Evolutionary conservation across 2,888 invertebrate species (phyloP).

Genomic region (Crocallis elinguaria): DNA sequence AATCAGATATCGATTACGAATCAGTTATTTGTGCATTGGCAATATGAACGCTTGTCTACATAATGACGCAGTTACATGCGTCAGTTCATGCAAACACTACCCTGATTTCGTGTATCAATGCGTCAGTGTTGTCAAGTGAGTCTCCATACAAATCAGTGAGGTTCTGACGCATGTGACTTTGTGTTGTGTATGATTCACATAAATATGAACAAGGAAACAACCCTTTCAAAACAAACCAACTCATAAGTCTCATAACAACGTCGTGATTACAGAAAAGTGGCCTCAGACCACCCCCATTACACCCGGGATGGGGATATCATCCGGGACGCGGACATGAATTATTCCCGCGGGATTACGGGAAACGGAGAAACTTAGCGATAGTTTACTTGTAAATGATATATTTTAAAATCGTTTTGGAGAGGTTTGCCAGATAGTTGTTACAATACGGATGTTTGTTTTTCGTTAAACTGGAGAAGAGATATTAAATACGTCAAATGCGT

Average conservation of each 20-base stretch:
- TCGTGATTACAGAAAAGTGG: conserved; percentile 20
- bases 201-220: too few species aligned
- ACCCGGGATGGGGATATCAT: conserved; percentile 1
- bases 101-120: too few species aligned
- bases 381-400: conserved; percentile 30
- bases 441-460: neutral
- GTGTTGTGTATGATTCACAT: too few species aligned
- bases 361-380: conserved; percentile 22
- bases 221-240: neutral
- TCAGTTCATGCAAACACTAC: too few species aligned
- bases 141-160: too few species aligned
- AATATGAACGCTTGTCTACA: too few species aligned
- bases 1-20: too few species aligned
- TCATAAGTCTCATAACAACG: conserved; percentile 12
- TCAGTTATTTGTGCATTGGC: too few species aligned
- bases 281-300: conserved; percentile 1
- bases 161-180: too few species aligned
- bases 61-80: too few species aligned
- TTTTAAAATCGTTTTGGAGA: conserved; percentile 24
- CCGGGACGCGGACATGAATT: conserved; percentile 21
- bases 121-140: too few species aligned
- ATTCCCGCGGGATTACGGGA: conserved; percentile 27
- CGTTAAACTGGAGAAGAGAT: neutral
- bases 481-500: too few species aligned
- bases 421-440: conserved; percentile 8